These are phyloP conservation scores for Melinopterus prodromus DNA, from an alignment of 2,888 invertebrate species.

Conservation along the genomic window DNA sequence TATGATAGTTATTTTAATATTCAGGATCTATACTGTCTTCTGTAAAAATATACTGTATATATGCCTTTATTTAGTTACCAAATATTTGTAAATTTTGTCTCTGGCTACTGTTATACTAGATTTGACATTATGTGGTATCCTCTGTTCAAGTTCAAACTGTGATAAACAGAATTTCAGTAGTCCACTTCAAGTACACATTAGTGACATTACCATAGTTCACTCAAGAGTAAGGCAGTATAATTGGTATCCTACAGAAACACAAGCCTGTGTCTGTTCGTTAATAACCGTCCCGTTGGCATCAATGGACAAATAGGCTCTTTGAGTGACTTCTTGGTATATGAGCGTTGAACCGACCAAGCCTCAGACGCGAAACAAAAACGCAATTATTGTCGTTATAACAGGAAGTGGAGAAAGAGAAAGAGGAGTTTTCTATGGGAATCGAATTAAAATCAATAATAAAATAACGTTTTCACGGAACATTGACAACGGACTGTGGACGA, in stretches of 20 bases:
- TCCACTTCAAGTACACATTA: neutral
- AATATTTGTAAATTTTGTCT: too few species aligned
- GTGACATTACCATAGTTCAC: neutral
- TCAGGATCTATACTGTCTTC: too few species aligned
- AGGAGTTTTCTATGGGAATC: neutral
- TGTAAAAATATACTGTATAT: too few species aligned
- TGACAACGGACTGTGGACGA: neutral
- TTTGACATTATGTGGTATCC: neutral
- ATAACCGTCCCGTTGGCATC: neutral
- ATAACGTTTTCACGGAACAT: neutral
- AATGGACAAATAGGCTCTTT: neutral
- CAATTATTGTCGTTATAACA: conserved; percentile 4
- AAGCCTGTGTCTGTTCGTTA: neutral
- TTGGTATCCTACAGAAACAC: neutral
- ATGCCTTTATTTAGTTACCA: too few species aligned
- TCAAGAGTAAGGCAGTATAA: neutral
- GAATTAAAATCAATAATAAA: neutral
- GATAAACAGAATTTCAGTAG: neutral
- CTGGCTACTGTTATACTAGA: too few species aligned
- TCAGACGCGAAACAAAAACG: neutral
- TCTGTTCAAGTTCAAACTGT: neutral
- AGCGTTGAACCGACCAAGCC: neutral
- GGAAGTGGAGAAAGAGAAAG: neutral
- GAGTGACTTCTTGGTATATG: neutral
- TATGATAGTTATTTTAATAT: too few species aligned